Conservation (phyloP, 2,888 invertebrate genomes). For the Taphrorychus bicolor region DNA sequence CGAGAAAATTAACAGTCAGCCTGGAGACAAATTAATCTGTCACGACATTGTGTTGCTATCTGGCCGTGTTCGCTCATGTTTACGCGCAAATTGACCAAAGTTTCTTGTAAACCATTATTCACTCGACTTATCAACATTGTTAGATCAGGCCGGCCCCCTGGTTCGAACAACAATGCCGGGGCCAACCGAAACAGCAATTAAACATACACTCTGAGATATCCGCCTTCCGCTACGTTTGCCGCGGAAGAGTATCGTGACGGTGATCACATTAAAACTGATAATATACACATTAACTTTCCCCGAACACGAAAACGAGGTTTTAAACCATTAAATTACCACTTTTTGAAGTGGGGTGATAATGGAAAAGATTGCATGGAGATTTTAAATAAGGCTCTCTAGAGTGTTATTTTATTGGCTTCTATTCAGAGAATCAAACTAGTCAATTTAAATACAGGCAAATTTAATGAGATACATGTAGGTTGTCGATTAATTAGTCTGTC, state of each 20-base stretch:
- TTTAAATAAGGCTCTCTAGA: no score
- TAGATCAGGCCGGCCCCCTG: conserved; percentile 46
- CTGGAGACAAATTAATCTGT: conserved; percentile 6
- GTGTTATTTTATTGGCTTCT: no score
- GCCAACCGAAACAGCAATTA: conserved; percentile 56
- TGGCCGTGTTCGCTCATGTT: conserved; percentile 22
- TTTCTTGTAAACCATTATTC: conserved; percentile 53
- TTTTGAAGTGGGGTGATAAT: conserved; percentile 1
- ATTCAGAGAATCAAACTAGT: no score
- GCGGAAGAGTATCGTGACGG: conserved; percentile 55
- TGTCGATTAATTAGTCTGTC: neutral
- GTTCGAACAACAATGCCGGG: conserved; percentile 48
- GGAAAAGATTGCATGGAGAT: neutral
- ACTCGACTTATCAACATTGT: conserved; percentile 52
- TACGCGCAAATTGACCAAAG: conserved; percentile 49
- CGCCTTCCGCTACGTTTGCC: conserved; percentile 59
- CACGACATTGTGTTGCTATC: conserved; percentile 24
- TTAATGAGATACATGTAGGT: no score
- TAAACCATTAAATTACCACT: conserved; percentile 15
- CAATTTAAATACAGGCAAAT: no score
- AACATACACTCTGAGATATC: conserved; percentile 59
- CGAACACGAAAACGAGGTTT: conserved; percentile 46
- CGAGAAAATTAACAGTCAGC: neutral
- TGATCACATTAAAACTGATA: conserved; percentile 52
- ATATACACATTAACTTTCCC: conserved; percentile 46